These are phyloP conservation scores for Geopemphigus sp. DNA, from an alignment of 1,140 invertebrate species.

Conservation along the genomic window DNA sequence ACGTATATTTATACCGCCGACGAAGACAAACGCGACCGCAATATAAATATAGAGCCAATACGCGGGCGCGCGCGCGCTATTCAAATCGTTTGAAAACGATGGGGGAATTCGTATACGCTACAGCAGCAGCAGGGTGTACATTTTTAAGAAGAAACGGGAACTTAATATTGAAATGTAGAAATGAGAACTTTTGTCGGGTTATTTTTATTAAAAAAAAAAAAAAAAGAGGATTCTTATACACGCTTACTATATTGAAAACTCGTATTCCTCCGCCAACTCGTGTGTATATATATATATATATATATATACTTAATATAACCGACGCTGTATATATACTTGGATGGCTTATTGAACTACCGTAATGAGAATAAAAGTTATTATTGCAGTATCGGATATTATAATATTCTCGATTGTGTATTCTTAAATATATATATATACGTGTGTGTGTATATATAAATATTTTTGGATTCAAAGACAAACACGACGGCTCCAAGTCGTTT, in stretches of 20 bases:
- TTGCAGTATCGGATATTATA: constrained; percentile 21
- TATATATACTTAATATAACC: not conserved
- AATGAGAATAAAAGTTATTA: constrained; percentile 49
- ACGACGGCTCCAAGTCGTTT: not conserved
- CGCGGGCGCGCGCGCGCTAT: not conserved
- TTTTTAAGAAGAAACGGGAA: constrained; percentile 30
- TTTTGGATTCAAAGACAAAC: constrained; percentile 36
- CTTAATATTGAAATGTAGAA: constrained; percentile 48
- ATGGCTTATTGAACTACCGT: constrained; percentile 37
- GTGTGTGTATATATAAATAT: not conserved
- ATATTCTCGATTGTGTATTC: constrained; percentile 15
- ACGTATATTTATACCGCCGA: not conserved
- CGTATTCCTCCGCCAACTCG: not conserved
- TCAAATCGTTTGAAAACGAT: constrained; percentile 15
- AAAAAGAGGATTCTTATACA: constrained; percentile 43
- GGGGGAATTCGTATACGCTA: constrained; percentile 21
- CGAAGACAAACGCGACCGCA: constrained; percentile 43
- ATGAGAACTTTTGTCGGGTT: constrained; percentile 46
- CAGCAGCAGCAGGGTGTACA: not conserved
- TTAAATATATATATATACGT: no score
- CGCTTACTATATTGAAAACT: constrained; percentile 37
- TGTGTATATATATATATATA: no score
- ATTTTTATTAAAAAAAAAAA: constrained; percentile 40
- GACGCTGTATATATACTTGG: constrained; percentile 1
- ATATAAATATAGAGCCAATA: constrained; percentile 33